phyloP scores from a whole-genome alignment of 2,113 vertebrate species.

The Rhombomys opimus region DNA sequence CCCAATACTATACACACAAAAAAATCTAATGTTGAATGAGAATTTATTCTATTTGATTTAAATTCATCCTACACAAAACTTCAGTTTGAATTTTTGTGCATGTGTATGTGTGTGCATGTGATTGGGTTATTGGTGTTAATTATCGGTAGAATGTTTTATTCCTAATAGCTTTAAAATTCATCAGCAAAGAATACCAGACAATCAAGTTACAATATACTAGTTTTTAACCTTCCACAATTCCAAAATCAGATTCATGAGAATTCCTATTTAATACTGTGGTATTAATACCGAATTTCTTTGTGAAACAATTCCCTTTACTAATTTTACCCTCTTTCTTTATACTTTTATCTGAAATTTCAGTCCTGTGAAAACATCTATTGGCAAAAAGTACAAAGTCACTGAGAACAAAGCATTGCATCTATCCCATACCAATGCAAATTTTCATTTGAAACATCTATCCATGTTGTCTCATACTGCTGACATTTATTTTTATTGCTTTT shows the following conservation, averaged over 20 bases:
- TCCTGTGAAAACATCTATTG: background rate
- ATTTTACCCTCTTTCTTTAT: background rate
- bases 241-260: background rate
- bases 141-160: background rate
- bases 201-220: background rate
- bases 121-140: background rate
- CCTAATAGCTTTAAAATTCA: background rate
- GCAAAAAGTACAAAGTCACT: background rate
- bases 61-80: background rate
- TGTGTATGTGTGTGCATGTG: background rate
- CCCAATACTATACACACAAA: background rate
- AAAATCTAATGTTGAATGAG: background rate
- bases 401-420: background rate
- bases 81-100: background rate
- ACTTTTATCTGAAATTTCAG: background rate
- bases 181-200: background rate
- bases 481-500: conserved; percentile 36
- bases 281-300: background rate
- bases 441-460: background rate
- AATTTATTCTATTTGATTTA: background rate
- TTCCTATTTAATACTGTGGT: background rate
- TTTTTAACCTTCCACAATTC: background rate
- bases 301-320: background rate
- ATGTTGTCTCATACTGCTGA: background rate
- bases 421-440: background rate